A percentile compares a stretch with the other conserved stretches of the same genome.
phyloP scores from a whole-genome alignment of 1,140 invertebrate species.

The Bombus balteatus region DNA sequence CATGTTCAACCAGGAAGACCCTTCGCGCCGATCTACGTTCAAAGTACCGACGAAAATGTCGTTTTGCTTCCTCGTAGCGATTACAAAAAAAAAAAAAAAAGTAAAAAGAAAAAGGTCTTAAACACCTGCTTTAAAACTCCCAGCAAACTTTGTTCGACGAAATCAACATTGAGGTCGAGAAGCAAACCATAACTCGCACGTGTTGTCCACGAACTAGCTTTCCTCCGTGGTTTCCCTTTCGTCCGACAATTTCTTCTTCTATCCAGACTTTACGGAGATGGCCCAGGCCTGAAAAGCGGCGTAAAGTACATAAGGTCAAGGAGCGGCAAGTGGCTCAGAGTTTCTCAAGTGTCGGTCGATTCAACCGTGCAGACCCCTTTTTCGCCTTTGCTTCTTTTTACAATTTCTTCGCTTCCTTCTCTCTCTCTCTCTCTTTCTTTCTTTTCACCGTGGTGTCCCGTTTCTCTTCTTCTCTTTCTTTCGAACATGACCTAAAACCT shows the following conservation, averaged over 20 bases:
- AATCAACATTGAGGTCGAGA: neutral
- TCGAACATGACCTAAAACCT: neutral
- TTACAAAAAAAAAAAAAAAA: too few relatives aligned
- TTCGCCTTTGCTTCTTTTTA: conserved; percentile 9
- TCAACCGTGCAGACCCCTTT: conserved; percentile 53
- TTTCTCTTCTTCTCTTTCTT: conserved; percentile 1
- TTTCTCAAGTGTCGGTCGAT: conserved; percentile 62
- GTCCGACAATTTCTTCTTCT: conserved; percentile 4
- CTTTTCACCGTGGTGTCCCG: neutral
- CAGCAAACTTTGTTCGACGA: neutral
- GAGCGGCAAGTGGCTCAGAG: conserved; percentile 59
- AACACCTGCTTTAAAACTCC: neutral
- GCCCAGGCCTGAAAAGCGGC: conserved; percentile 53
- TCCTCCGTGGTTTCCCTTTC: neutral
- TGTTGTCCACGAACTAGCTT: neutral
- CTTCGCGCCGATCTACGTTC: too few relatives aligned
- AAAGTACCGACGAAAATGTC: too few relatives aligned
- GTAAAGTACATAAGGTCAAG: conserved; percentile 66
- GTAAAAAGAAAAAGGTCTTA: too few relatives aligned
- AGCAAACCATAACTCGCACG: neutral
- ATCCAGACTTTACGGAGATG: conserved; percentile 28
- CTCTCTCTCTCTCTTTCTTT: neutral
- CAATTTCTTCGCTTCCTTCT: neutral
- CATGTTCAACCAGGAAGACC: too few relatives aligned
- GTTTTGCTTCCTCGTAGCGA: too few relatives aligned